phyloP scores from a whole-genome alignment of 2,888 invertebrate genomes.

The Pharmacophagus antenor region DNA sequence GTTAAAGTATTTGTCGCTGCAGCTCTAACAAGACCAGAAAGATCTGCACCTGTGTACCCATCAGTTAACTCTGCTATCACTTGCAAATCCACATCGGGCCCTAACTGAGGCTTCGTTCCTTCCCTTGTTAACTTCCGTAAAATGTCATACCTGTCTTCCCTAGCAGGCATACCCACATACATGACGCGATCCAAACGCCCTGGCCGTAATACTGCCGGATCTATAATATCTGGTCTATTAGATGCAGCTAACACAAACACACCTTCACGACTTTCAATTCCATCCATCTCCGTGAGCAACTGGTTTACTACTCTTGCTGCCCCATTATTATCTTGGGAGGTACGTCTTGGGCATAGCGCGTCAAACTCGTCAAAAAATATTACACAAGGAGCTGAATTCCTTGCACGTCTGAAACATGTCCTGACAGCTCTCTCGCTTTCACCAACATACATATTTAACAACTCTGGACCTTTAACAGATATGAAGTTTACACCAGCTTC shows the following conservation, averaged over 20 bases:
- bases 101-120: conserved; percentile 88
- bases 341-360: conserved; percentile 94
- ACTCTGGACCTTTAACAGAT: conserved; percentile 98
- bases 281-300: conserved; percentile 99
- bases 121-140: conserved; percentile 93
- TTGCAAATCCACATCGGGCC: conserved; percentile 87
- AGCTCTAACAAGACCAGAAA: conserved; percentile 93
- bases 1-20: conserved; percentile 91
- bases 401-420: conserved; percentile 96
- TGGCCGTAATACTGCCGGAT: conserved; percentile 93
- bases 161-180: conserved; percentile 92
- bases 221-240: conserved; percentile 97
- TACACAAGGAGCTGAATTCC: conserved; percentile 97
- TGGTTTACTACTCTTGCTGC: conserved; percentile 96
- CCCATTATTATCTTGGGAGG: conserved; percentile 86
- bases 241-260: conserved; percentile 98
- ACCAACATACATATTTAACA: conserved; percentile 99
- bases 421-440: conserved; percentile 98
- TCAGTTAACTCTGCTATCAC: conserved; percentile 85
- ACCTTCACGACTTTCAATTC: conserved; percentile 93
- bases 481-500: conserved; percentile 99
- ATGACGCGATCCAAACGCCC: conserved; percentile 95
- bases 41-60: conserved; percentile 96
- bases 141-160: conserved; percentile 91
- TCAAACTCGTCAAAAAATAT: conserved; percentile 99